These are phyloP conservation scores for Amblyraja radiata DNA, from an alignment of 2,797 vertebrate genomes.

Conservation along the genomic window DNA sequence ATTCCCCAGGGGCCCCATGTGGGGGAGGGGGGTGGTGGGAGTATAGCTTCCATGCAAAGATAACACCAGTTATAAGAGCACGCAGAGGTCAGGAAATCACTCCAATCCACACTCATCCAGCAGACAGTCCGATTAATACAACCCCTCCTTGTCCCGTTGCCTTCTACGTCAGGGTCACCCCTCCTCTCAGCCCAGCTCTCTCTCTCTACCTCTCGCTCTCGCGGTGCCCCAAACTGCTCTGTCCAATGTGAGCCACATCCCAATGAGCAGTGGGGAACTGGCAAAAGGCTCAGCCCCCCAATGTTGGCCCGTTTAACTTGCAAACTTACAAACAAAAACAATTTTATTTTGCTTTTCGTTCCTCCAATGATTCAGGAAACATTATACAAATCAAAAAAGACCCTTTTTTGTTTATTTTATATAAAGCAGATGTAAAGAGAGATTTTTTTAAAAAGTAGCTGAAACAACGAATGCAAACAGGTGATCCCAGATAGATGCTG, in stretches of 20 bases:
- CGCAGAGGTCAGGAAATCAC: background rate
- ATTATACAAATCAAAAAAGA: background rate
- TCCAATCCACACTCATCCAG: background rate
- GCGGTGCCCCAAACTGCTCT: too few species aligned
- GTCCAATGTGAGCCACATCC: background rate
- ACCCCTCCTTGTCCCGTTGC: background rate
- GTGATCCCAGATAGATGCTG: background rate
- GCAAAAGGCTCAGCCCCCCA: too few species aligned
- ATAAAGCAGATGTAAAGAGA: constrained; percentile 8
- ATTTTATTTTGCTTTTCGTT: background rate
- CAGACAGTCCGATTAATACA: background rate
- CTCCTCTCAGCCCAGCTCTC: background rate
- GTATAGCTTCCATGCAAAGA: background rate
- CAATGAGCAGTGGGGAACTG: background rate
- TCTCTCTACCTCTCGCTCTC: background rate
- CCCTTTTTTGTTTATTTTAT: background rate
- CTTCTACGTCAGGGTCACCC: background rate
- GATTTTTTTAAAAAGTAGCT: background rate
- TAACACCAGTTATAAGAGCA: background rate
- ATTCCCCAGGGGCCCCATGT: background rate
- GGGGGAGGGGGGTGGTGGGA: background rate
- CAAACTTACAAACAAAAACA: background rate
- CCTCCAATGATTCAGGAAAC: background rate
- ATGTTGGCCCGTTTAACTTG: background rate
- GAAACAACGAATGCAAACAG: background rate